Conservation (phyloP, 2,888 invertebrate species). For the Xanthorhoe designata region DNA sequence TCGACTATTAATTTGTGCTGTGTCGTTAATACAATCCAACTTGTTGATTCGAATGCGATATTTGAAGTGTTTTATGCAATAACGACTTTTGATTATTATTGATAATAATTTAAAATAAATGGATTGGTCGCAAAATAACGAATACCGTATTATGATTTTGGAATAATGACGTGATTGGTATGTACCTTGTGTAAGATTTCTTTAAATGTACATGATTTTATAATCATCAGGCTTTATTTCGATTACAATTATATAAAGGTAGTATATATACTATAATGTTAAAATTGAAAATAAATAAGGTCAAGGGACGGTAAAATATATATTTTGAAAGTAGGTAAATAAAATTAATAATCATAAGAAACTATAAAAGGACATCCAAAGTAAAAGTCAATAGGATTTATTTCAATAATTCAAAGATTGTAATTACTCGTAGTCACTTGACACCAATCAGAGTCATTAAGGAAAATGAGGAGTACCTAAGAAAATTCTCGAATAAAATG, state of each 20-base stretch:
- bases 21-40: slow-evolving; percentile 59
- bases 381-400: neutral
- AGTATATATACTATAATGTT: neutral
- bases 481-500: no score
- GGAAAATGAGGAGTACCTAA: no score
- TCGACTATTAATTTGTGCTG: slow-evolving; percentile 64
- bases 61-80: slow-evolving; percentile 38
- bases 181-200: slow-evolving; percentile 23
- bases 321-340: neutral
- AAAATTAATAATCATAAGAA: neutral
- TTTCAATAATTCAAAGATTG: neutral
- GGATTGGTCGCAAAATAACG: slow-evolving; percentile 5
- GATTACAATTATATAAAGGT: neutral
- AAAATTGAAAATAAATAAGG: neutral
- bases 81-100: neutral
- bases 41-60: slow-evolving; percentile 55
- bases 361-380: neutral
- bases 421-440: neutral
- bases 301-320: neutral
- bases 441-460: neutral
- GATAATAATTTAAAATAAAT: slow-evolving; percentile 1
- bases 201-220: slow-evolving; percentile 1
- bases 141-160: slow-evolving; percentile 11
- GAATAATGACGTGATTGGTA: slow-evolving; percentile 33
- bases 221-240: neutral